Base-by-base conservation (phyloP, 64 coral and sea anemone species). In the Platygyra sinensis region DNA sequence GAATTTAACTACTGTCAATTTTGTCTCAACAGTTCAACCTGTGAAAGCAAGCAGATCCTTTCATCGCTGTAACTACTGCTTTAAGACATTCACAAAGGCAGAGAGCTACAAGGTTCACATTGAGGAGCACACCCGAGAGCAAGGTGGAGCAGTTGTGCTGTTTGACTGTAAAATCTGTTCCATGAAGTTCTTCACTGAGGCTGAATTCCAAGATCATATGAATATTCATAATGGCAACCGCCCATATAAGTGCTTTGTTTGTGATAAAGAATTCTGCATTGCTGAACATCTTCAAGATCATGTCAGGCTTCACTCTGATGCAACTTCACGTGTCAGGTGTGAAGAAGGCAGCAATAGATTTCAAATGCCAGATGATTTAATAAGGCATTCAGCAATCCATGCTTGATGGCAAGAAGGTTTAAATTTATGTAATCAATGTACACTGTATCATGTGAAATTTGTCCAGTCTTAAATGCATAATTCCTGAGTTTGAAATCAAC, bases 201-300 rank as follows among this genome's bases (percentile, higher is more conserved):
- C 10, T 30, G 95, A 93, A 75, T 93, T 96, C 30, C 85, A 83
- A 78, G 95, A 96, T 67, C 95, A 96, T 46, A 96, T 96, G 95
- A 96, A 96, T 39, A 94, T 94, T 74, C 95, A 96, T 51, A 88
- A 89, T 7, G 92, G 92, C 12, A 90, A 74, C 42, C 90, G 93
- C 31, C 95, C 95, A 1, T 94, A 96, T 88, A 96, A 96, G 63
- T 96, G 95, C 31, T 31, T 93, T 13, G 75, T 84, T 5, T 96
- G 95, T 36, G 65, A 63, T 52, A 94, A 96, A 52, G 91, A 93
- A 52, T 96, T 96, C 72, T 96, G 91, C 74, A 94, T 96, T 82
- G 95, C 95, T 19, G 92, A 86, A n/a, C 91, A 96, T 51, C 88
- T 96, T 20, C 62, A 91, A 30, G 91, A 96, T 60, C 95, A 96